These are phyloP conservation scores for Thalassarche chlororhynchos DNA, from an alignment of 2,113 vertebrate genomes.

Conservation along the genomic window DNA sequence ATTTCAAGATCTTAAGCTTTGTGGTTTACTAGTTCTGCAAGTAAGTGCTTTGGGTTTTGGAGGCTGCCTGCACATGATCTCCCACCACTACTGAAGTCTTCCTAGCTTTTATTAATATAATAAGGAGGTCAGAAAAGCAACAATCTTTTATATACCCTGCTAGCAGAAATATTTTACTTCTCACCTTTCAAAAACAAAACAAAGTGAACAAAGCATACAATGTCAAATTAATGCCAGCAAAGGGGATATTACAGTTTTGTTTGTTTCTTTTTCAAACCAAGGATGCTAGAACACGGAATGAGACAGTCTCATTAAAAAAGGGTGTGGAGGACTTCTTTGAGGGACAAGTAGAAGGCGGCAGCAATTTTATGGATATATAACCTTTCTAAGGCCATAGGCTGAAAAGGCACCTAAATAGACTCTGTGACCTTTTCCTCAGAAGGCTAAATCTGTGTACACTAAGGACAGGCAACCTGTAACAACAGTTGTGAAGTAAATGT, in stretches of 20 bases:
- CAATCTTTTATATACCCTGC: conserved; percentile 25
- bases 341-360: neutral
- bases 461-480: conserved; percentile 11
- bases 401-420: neutral
- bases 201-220: neutral
- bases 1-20: conserved; percentile 67
- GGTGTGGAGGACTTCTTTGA: conserved; percentile 35
- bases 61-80: conserved; percentile 61
- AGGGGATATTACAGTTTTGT: neutral
- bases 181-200: conserved; percentile 27
- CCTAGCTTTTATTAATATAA: conserved; percentile 64
- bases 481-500: neutral
- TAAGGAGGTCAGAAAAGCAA: conserved; percentile 53
- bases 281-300: neutral
- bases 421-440: conserved; percentile 11
- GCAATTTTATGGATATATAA: neutral
- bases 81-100: conserved; percentile 49
- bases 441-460: neutral
- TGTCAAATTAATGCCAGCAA: neutral
- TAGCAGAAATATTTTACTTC: conserved; percentile 49
- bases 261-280: conserved; percentile 47
- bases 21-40: conserved; percentile 70
- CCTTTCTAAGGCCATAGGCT: neutral
- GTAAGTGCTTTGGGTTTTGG: conserved; percentile 68
- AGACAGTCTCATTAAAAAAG: conserved; percentile 20